A percentile compares a stretch with the other conserved stretches of the same genome.
Conservation (phyloP, 1,140 invertebrate species). For the Trachymyrmex cornetzi region DNA sequence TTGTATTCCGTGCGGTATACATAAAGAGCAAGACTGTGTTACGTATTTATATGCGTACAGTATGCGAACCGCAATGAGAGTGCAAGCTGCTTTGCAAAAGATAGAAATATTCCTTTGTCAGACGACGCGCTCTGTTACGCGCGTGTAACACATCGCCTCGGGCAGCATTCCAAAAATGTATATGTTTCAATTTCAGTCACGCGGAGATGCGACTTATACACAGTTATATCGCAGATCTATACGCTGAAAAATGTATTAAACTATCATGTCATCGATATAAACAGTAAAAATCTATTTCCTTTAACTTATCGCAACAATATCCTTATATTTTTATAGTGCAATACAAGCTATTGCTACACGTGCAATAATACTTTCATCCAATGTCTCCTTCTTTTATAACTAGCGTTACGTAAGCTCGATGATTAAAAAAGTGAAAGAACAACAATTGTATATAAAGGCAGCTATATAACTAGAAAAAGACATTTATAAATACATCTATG, state of each 20-base stretch:
- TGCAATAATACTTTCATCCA: slow-evolving; percentile 39
- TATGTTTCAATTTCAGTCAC: slow-evolving; percentile 53
- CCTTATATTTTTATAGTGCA: slow-evolving; percentile 6
- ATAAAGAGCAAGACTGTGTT: slow-evolving; percentile 4
- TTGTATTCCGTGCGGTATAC: neutral
- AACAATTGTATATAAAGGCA: neutral
- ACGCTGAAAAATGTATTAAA: slow-evolving; percentile 34
- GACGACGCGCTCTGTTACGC: slow-evolving; percentile 31
- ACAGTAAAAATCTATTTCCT: slow-evolving; percentile 52
- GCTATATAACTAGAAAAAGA: neutral
- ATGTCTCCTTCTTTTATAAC: slow-evolving; percentile 18
- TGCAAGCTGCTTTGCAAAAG: slow-evolving; percentile 43
- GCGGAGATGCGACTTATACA: neutral
- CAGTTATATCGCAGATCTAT: neutral
- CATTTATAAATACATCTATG: slow-evolving; percentile 6
- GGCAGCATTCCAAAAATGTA: slow-evolving; percentile 46
- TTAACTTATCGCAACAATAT: slow-evolving; percentile 45
- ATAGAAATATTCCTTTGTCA: slow-evolving; percentile 52
- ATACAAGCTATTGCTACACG: slow-evolving; percentile 31
- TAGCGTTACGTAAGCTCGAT: neutral
- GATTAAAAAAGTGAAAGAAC: slow-evolving; percentile 21
- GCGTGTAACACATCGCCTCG: slow-evolving; percentile 32
- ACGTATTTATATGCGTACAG: slow-evolving; percentile 9
- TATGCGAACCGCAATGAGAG: slow-evolving; percentile 20
- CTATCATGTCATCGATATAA: slow-evolving; percentile 38